Percentiles rank a stretch among this genome's conserved stretches.
These are phyloP conservation scores for Patiria pectinifera DNA, from an alignment of 53 echinoderm and acorn worm species.

Conservation along the genomic window DNA sequence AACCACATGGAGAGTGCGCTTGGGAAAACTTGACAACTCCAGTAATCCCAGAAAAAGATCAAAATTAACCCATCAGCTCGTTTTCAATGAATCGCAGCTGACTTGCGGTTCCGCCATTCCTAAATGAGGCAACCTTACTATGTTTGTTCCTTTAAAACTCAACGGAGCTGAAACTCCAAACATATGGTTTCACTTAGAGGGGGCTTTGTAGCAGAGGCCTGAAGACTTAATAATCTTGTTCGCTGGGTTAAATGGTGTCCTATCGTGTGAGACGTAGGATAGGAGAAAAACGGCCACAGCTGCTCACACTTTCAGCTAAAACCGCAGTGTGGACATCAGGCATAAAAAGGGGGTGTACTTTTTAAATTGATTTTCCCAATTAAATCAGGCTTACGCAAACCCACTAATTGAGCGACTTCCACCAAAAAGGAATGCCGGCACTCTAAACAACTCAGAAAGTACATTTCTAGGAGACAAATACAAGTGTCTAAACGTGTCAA, in stretches of 20 bases:
- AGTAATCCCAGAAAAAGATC: background rate
- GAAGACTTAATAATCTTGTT: constrained; percentile 20
- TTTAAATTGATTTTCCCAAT: constrained; percentile 40
- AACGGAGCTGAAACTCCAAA: background rate
- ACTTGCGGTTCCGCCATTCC: background rate
- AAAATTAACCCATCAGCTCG: background rate
- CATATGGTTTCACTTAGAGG: constrained; percentile 15
- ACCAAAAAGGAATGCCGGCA: background rate
- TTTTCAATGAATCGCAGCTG: background rate
- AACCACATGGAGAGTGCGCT: background rate
- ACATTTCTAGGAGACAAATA: background rate
- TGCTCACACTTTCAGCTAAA: background rate
- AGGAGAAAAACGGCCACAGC: background rate
- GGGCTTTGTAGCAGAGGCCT: background rate
- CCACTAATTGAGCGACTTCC: constrained; percentile 47
- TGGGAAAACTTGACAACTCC: background rate
- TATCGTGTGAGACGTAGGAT: background rate
- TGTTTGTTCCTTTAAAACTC: background rate
- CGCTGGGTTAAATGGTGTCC: constrained; percentile 5
- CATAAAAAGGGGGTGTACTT: background rate
- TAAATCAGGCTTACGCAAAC: constrained; percentile 34
- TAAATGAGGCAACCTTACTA: background rate
- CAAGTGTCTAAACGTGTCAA: background rate
- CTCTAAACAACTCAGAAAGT: background rate
- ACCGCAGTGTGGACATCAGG: background rate